Base-by-base conservation (phyloP, 2,113 vertebrate genomes). In the Leptodactylus fuscus region DNA sequence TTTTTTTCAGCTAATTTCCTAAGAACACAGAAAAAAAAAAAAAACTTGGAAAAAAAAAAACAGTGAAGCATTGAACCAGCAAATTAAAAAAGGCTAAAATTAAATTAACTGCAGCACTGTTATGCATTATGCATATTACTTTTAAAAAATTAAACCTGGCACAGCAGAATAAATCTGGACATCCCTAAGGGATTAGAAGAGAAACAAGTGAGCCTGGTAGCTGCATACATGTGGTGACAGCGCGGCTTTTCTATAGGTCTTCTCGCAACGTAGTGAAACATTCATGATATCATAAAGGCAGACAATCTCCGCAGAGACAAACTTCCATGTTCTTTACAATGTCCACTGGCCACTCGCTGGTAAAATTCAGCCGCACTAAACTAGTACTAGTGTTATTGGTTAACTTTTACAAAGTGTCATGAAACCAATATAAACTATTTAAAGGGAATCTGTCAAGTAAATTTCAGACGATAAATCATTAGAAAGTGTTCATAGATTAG, bases 111-210 rank as follows among this genome's bases (percentile, higher is more conserved):
- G 32, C 60, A 69, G 82, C 87, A 82, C 85, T 81, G 44, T 77
- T 90, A 88, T 88, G 78, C 69, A 91, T 91, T 89, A 91, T 88
- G 87, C 81, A 90, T 88, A 88, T 89, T 70, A 81, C 20, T 85
- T 90, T 83, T 73, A 87, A 91, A 92, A 92, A 92, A 89, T 88
- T 89, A 89, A 92, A 87, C 48, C 82, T 0, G 58, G 90, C 74
- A 88, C 29, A 86, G 48, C 38, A 74, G 87, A 82, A 90, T 88
- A 91, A 91, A 91, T 84, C 78, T 87, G 86, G 87, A 88, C 76
- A 87, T 81, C n/a, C 51, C 81, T 55, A 80, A 89, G 85, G 87
- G 87, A 88, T 85, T 71, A 58, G 81, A 88, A 90, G 87, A 79
- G 71, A 81, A 78, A 69, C 53, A 83, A 88, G 83, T 86, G 81